Percentiles rank a stretch among this genome's conserved stretches.
These are phyloP conservation scores for Merops nubicus DNA, from an alignment of 2,113 vertebrate species.

Conservation along the genomic window DNA sequence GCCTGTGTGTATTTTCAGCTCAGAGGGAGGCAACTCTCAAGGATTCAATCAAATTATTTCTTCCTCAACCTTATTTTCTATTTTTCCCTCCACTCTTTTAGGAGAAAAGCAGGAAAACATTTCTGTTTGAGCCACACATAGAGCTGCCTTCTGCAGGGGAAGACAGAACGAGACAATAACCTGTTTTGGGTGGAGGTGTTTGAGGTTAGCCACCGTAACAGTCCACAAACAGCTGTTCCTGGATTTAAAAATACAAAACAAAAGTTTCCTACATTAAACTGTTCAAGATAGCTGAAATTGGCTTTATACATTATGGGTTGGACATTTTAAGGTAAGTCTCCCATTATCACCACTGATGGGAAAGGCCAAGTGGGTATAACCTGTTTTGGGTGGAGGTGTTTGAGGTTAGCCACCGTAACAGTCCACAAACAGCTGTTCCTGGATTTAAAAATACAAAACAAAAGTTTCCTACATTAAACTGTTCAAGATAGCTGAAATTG, in stretches of 20 bases:
- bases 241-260: neutral
- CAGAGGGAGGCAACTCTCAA: conserved; percentile 16
- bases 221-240: neutral
- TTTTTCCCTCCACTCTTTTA: neutral
- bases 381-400: fast-evolving
- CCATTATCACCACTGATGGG: neutral
- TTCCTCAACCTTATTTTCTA: conserved; percentile 38
- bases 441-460: neutral
- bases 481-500: neutral
- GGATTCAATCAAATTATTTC: conserved; percentile 45
- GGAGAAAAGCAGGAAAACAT: neutral
- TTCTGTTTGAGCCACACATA: neutral
- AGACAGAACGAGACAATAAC: neutral
- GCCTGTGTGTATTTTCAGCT: neutral
- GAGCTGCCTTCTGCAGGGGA: neutral
- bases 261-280: neutral
- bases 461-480: neutral
- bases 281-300: neutral
- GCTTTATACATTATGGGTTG: fast-evolving
- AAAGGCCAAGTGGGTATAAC: neutral
- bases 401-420: neutral
- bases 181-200: fast-evolving
- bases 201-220: neutral
- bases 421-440: neutral
- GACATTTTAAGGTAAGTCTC: neutral